Base-by-base conservation (phyloP, 2,888 invertebrate species). In the Strigamia transsilvanica region DNA sequence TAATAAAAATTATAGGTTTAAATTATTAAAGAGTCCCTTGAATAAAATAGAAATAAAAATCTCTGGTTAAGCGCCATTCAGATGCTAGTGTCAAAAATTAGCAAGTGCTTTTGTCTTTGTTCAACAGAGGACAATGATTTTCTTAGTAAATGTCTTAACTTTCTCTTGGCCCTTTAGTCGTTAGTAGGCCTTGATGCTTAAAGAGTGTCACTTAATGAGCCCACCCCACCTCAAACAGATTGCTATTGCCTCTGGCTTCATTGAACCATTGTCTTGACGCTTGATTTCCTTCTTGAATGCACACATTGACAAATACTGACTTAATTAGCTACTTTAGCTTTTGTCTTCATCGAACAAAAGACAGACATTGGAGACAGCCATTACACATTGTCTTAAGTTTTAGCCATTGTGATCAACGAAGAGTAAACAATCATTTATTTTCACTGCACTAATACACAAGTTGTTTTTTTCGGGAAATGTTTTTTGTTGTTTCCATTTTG, bases 201-300 rank as follows among this genome's bases (percentile, higher is more conserved):
- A 73, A 27, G 32, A 73, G 32, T 32, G 73, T 73, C 73, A 73
- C 73, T 73, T 73, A 73, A 73, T 73, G 73, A 73, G 73, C 12
- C 73, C 73, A 73, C 73, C 73, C 73, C 73, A 73, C 73, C 73
- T 32, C 73, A 73, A 73, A 73, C 73, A 73, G 73, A 73, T 73
- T 73, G 73, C 73, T 27, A 73, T 32, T 73, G 73, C 73, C 73
- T 73, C 7, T 23, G 27, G 73, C 73, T 73, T 73, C 73, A 73
- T 73, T 73, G 73, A 73, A 73, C 73, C 73, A 73, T 73, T 73
- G 73, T 73, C 73, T 73, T 73, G 73, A 73, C 23, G 23, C 73
- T 73, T 73, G 73, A 73, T 73, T 73, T 73, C 73, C 73, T 73
- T 73, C 73, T 73, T 73, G 73, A 73, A 73, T 73, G 73, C 73